Percentiles rank a stretch among this genome's conserved stretches.
Evolutionary conservation across 2,797 vertebrate genomes (phyloP).

Genomic region (Pitangus sulphuratus): DNA sequence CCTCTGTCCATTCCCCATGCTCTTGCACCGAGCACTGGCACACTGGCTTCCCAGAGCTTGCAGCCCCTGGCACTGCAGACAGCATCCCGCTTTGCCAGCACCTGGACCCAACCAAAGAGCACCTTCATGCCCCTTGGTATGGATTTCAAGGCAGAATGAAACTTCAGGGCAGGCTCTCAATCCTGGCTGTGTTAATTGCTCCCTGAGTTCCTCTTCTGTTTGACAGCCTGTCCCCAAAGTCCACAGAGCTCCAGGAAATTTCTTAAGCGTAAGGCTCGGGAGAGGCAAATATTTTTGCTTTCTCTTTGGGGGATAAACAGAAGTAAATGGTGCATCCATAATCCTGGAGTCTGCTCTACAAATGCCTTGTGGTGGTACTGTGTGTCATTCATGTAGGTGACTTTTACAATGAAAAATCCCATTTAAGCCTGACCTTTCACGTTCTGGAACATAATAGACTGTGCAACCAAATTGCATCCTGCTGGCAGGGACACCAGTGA

Average conservation of each 20-base stretch:
- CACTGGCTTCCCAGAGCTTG: rapidly evolving
- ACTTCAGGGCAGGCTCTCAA: neutral
- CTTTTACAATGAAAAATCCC: constrained; percentile 73
- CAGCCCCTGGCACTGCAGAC: neutral
- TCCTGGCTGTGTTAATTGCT: neutral
- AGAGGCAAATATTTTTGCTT: constrained; percentile 42
- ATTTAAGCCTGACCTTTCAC: constrained; percentile 74
- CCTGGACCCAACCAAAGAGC: neutral
- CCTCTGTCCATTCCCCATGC: rapidly evolving
- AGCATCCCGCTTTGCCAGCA: neutral
- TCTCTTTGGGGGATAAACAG: constrained; percentile 37
- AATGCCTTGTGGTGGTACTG: constrained; percentile 38
- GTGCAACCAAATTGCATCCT: constrained; percentile 52
- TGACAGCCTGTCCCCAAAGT: neutral
- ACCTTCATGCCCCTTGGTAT: neutral
- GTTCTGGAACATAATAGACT: constrained; percentile 71
- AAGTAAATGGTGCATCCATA: constrained; percentile 49
- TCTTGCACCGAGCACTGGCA: rapidly evolving
- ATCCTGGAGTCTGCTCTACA: constrained; percentile 45
- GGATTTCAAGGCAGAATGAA: neutral
- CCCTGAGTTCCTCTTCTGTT: neutral
- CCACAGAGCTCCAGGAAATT: neutral
- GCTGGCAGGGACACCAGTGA: constrained; percentile 28
- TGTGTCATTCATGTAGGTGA: constrained; percentile 69
- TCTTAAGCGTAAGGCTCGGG: neutral